phyloP scores from a whole-genome alignment of 2,888 invertebrate species.

The Limnephilus rhombicus region DNA sequence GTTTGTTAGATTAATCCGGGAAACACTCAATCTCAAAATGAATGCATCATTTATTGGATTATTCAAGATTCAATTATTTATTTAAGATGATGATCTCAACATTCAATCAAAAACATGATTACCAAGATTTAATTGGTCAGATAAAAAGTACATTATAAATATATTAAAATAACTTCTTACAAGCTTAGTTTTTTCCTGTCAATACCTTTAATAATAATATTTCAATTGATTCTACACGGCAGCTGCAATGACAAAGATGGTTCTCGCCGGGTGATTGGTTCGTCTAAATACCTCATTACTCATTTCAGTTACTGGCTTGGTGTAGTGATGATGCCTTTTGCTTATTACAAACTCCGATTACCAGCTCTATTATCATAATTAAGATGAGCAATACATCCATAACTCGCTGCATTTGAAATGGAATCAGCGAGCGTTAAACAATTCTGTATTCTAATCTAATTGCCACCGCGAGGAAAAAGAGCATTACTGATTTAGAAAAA shows the following conservation, averaged over 20 bases:
- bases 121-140: background rate
- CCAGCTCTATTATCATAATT: background rate
- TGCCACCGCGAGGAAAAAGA: background rate
- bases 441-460: background rate
- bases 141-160: background rate
- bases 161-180: background rate
- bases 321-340: background rate
- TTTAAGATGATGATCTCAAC: background rate
- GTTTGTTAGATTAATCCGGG: background rate
- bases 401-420: background rate
- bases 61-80: background rate
- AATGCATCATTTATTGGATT: background rate
- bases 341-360: background rate
- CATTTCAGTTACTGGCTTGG: background rate
- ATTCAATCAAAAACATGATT: background rate
- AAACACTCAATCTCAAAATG: background rate
- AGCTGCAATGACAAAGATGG: slow-evolving; percentile 18
- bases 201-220: background rate
- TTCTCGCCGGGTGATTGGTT: background rate
- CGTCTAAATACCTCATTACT: background rate
- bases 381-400: background rate
- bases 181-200: background rate
- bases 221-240: slow-evolving; percentile 11
- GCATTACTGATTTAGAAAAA: background rate
- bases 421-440: background rate